phyloP scores from a whole-genome alignment of 2,113 vertebrate genomes.

The Neolamprologus toae region DNA sequence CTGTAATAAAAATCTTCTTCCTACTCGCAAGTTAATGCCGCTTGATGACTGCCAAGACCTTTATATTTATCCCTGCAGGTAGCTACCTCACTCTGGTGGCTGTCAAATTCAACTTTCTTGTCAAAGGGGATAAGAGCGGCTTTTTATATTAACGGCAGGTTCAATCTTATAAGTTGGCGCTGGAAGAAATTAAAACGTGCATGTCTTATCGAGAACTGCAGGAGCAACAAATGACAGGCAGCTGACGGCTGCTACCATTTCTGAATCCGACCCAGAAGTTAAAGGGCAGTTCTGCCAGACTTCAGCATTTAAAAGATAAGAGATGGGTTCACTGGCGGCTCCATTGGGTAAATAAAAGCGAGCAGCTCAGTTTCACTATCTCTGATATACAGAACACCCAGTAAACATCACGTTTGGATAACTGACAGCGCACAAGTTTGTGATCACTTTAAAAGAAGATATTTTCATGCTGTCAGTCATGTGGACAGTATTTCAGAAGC shows the following conservation, averaged over 20 bases:
- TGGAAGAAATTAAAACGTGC: not conserved
- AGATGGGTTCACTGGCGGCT: not conserved
- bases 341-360: not conserved
- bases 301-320: not conserved
- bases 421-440: not conserved
- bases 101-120: not conserved
- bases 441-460: not conserved
- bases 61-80: not conserved
- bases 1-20: not conserved
- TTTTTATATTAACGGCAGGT: not conserved
- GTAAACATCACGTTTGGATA: not conserved
- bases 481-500: not conserved
- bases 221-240: not conserved
- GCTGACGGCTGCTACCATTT: slow-evolving; percentile 4
- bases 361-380: not conserved
- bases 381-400: not conserved
- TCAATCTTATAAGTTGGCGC: not conserved
- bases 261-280: not conserved
- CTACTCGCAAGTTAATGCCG: not conserved
- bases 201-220: not conserved
- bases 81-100: not conserved
- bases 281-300: not conserved
- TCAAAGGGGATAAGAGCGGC: not conserved
- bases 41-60: not conserved
- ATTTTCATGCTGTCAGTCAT: not conserved